A percentile compares a stretch with the other conserved stretches of the same genome.
phyloP scores from a whole-genome alignment of 2,888 invertebrate species.

The Drosophila aldrichi region DNA sequence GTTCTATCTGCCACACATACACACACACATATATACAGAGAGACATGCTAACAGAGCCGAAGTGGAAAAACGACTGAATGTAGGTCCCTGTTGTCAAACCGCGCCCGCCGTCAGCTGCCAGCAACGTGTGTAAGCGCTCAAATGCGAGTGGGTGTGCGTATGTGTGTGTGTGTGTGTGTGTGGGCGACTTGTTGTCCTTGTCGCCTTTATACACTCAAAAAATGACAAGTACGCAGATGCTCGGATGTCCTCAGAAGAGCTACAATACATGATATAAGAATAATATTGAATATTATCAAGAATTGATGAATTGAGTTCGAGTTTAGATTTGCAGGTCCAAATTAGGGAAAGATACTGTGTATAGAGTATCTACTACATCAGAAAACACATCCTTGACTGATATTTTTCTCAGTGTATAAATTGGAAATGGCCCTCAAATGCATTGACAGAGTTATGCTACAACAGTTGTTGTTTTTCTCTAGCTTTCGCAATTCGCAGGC shows the following conservation, averaged over 20 bases:
- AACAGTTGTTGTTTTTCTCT: conserved; percentile 36
- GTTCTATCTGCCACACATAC: conserved; percentile 5
- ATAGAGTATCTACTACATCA: neutral
- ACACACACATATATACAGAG: neutral
- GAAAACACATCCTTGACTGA: neutral
- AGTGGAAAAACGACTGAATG: conserved; percentile 61
- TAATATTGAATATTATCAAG: neutral
- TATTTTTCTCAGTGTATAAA: conserved; percentile 29
- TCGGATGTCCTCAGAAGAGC: neutral
- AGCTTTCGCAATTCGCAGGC: conserved; percentile 43
- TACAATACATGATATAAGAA: neutral
- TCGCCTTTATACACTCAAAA: conserved; percentile 55
- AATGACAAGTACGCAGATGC: neutral
- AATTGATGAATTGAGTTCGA: too few species aligned
- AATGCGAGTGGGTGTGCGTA: conserved; percentile 20
- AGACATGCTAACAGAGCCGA: conserved; percentile 7
- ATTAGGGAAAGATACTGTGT: too few species aligned
- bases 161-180: conserved; percentile 13
- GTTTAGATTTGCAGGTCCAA: too few species aligned
- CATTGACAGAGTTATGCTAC: conserved; percentile 77
- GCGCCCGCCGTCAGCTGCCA: conserved; percentile 61
- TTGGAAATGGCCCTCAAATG: conserved; percentile 76
- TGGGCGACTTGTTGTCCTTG: conserved; percentile 53
- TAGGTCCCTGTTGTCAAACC: conserved; percentile 77
- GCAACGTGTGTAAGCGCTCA: conserved; percentile 42